Base-by-base conservation (phyloP, 2,888 invertebrate species). In the Conistra vaccinii region DNA sequence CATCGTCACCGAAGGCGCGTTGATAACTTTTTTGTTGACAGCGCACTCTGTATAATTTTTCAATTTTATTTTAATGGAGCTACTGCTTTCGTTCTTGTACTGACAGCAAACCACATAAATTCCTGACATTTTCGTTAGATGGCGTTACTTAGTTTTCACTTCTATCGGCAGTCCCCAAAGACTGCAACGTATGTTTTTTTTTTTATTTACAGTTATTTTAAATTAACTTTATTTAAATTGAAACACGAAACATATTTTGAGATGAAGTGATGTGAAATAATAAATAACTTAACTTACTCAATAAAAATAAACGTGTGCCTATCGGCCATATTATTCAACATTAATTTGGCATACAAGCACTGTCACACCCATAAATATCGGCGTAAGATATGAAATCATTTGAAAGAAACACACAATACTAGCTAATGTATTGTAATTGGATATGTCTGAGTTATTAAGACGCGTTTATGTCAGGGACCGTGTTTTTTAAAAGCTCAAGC, bases 361-460 rank as follows among this genome's bases (percentile, higher is more conserved):
- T 87, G 74, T 85, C 71, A 67, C 48, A 51, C 10, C 45, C 75
- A 88, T 73, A 81, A 88, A 80, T 72, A 77, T 73, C 29, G 29
- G 55, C 17, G 26, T 9, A 75, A 78, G 66, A 76, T 48, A 60
- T 78, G 70, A 78, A 84, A 75, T 74, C 53, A 67, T 73, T 72
- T 60, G 58, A 81, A 57, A 81, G 51, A 74, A 60, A 69, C 61
- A 87, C 67, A 69, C 65, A 74, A 75, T 65, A 74, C 53, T 79
- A 58, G 73, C 76, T 84, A 80, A 63, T 63, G 53, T 75, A 66
- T 42, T 78, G 63, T 80, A 67, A 53, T 63, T 73, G 73, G 88
- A 86, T 86, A 88, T 88, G 87, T 88, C 35, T 73, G 48, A 69
- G 53, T 84, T 76, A 70, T 80, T 60, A 53, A 53, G 45, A 80